Percentiles rank a stretch among this genome's conserved stretches.
These are phyloP conservation scores for Mesoclemmys tuberculata DNA, from an alignment of 2,113 vertebrate species.

Conservation along the genomic window DNA sequence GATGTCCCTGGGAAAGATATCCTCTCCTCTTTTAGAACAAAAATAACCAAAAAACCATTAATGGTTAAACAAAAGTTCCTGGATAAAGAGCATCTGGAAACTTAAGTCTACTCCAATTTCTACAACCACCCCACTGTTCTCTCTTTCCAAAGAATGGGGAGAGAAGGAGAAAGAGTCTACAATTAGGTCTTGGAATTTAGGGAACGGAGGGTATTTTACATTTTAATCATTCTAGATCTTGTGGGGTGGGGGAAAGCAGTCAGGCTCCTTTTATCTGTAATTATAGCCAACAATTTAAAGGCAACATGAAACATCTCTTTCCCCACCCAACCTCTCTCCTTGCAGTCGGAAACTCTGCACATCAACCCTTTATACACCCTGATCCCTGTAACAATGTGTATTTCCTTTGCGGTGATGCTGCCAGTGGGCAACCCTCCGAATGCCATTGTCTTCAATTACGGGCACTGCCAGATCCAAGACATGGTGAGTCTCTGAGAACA, in stretches of 20 bases:
- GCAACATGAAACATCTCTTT: not conserved
- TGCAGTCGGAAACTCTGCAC: slow-evolving; percentile 92
- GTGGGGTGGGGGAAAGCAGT: not conserved
- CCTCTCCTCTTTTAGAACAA: not conserved
- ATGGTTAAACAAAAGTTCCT: not conserved
- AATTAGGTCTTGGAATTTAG: not conserved
- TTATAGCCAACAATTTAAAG: not conserved
- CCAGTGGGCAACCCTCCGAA: slow-evolving; percentile 98
- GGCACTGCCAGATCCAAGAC: slow-evolving; percentile 95
- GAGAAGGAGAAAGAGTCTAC: not conserved
- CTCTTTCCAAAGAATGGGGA: not conserved
- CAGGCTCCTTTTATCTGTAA: not conserved
- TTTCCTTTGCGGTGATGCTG: slow-evolving; percentile 98
- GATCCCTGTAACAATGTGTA: slow-evolving; percentile 97
- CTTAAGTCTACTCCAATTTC: not conserved
- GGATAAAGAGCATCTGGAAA: not conserved
- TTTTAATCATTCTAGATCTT: not conserved
- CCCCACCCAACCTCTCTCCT: not conserved
- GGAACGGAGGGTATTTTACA: not conserved
- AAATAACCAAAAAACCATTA: not conserved
- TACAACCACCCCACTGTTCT: not conserved
- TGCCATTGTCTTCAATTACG: slow-evolving; percentile 98
- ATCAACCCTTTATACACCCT: slow-evolving; percentile 97
- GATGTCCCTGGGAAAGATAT: not conserved
- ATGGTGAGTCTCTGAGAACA: slow-evolving; percentile 84